Base-by-base conservation (phyloP, 1,140 invertebrate species). In the Popillia japonica region DNA sequence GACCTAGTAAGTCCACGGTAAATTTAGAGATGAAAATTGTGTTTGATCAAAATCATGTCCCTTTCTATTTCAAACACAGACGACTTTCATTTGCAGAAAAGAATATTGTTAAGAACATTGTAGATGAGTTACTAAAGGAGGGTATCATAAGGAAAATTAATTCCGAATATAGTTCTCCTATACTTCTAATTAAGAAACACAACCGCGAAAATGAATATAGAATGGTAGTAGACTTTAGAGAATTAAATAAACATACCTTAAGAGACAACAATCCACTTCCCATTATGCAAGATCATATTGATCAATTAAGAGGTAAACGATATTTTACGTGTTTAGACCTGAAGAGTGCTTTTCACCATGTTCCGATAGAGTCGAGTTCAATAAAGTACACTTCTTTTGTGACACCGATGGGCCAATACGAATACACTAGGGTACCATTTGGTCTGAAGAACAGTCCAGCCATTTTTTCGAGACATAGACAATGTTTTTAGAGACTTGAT, bases 211-310 rank as follows among this genome's bases (percentile, higher is more conserved):
- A 72, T 7, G 72, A 80, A 20, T 40, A 77, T 44, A 40, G 81
- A 44, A 79, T 81, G 78, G 77, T 75, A 17, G 76, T 81, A 14
- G 81, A 82, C 42, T 82, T 77, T 75, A 42, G 79, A 10, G 20
- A 55, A 2, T 72, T 81, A 23, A 82, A 81, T 61, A 80, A 81
- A 73, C 59, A 80, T 11, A 77, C 77, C 8, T 3, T 77, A 20
- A 75, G 68, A 22, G 75, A 81, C 59, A 77, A 78, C 42, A 79
- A 76, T 73, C 80, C 80, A 4, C 79, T 83, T 22, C 83, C 80
- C 7, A 74, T 82, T 22, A 80, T 80, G 9, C 59, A 79, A 9
- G 80, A 82, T 40, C 78, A 82, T 14, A 22, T 84, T 34, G 75
- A 79, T 0, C 76, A 80, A 76, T 80, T 83, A 14, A 75, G 75